Evolutionary conservation across 1,140 invertebrate genomes (phyloP).

Genomic region (Neelides sp.): DNA sequence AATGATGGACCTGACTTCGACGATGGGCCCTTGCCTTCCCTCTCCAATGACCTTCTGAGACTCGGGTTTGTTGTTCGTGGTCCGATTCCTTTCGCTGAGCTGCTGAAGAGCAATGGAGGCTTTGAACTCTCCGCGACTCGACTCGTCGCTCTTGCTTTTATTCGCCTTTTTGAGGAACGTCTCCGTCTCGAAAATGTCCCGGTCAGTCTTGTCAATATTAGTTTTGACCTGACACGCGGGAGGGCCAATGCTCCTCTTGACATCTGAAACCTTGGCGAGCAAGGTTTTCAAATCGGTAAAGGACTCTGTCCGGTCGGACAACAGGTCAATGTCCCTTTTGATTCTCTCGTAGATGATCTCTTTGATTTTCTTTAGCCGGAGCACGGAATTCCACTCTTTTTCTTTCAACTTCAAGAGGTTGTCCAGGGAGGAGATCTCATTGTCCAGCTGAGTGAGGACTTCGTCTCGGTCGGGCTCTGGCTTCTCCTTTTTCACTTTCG

Average conservation of each 20-base stretch:
- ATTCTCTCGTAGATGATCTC: slow-evolving; percentile 59
- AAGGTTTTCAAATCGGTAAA: background rate
- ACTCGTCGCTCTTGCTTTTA: slow-evolving; percentile 22
- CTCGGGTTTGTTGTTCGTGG: slow-evolving; percentile 6
- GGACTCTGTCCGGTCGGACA: slow-evolving; percentile 18
- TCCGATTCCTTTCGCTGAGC: slow-evolving; percentile 20
- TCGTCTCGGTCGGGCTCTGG: slow-evolving; percentile 22
- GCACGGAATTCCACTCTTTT: slow-evolving; percentile 67
- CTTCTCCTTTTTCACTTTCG: too few species aligned
- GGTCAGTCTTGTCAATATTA: slow-evolving; percentile 28
- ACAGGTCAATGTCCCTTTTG: slow-evolving; percentile 47
- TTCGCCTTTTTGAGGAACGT: slow-evolving; percentile 12
- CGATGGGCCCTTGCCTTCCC: slow-evolving; percentile 57
- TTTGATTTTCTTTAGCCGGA: slow-evolving; percentile 64
- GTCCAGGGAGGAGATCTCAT: slow-evolving; percentile 50
- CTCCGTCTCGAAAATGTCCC: slow-evolving; percentile 14
- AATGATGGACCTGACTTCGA: slow-evolving; percentile 68
- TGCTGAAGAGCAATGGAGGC: slow-evolving; percentile 26
- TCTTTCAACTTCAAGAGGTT: slow-evolving; percentile 60
- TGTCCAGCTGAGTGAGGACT: slow-evolving; percentile 16
- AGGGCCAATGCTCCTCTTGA: slow-evolving; percentile 4
- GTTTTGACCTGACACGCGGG: slow-evolving; percentile 15
- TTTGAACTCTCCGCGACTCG: slow-evolving; percentile 10
- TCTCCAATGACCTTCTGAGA: slow-evolving; percentile 41
- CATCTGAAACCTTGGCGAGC: background rate